Base-by-base conservation (phyloP, 53 echinoderm and acorn worm species). In the Actinopyga echinites region DNA sequence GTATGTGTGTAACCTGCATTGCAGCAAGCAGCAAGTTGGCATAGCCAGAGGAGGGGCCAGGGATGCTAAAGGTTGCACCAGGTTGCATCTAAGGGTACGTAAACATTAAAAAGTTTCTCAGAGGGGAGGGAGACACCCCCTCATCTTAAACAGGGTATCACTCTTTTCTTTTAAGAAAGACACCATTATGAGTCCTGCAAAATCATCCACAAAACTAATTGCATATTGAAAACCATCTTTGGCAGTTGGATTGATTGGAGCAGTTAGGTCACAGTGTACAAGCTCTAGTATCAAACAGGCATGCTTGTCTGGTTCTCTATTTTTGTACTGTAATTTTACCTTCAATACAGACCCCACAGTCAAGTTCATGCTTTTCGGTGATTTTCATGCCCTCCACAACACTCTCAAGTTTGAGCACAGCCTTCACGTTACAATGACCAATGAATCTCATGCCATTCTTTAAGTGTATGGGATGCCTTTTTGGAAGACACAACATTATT, bases 261-360 rank as follows among this genome's bases (percentile, higher is more conserved):
- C 85, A 4, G 85, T 57, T 32, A 84, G 25, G 42, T 84, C 85
- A 35, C 54, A 65, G 24, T 84, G 85, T 6, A 84, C 85, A 28
- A 74, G 33, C 20, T 84, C 74, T 62, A 84, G 38, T 75, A 74
- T 57, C 19, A 23, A n/a, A 10, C 32, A 35, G 53, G 83, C 64
- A 21, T 42, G 9, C 30, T 31, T 19, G 30, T 65, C 65, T 10
- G 83, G 83, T 11, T 11, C 38, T 66, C 66, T 69, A n/a, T n/a
- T n/a, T n/a, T n/a, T 28, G 49, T 74, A 40, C 26, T 71, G 6
- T 75, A 25, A 75, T 45, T 84, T 84, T 74, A 9, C 84, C 84
- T 32, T 73, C 55, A 7, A 74, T 53, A 30, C 84, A 84, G 9
- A 42, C 44, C 8, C 28, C 31, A 84, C 84, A 84, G 35, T 35